Evolutionary conservation across 1,140 invertebrate genomes (phyloP).

Genomic region (Drosophila mayri): DNA sequence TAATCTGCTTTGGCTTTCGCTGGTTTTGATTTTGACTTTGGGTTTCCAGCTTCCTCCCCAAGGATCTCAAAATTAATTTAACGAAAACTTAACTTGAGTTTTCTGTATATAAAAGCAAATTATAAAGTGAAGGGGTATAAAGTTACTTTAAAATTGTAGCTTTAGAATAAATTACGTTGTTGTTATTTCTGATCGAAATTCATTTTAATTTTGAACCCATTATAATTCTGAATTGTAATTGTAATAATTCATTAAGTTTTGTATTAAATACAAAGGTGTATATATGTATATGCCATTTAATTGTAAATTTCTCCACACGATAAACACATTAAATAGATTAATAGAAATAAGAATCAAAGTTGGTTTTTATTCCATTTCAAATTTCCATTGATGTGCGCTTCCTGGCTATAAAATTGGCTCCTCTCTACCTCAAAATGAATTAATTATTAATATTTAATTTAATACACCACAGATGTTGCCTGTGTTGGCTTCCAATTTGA

Average conservation of each 20-base stretch:
- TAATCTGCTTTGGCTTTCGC: conserved; percentile 65
- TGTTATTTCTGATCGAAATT: neutral
- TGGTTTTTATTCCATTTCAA: neutral
- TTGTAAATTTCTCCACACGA: neutral
- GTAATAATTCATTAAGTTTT: neutral
- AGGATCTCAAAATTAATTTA: neutral
- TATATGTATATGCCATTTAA: neutral
- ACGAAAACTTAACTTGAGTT: too few relatives aligned
- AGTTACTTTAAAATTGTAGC: neutral
- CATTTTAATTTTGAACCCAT: too few relatives aligned
- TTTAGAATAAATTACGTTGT: too few relatives aligned
- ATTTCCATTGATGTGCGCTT: neutral
- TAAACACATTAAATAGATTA: neutral
- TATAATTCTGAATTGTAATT: neutral
- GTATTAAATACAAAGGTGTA: neutral
- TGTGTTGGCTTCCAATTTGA: conserved; percentile 16
- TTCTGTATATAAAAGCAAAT: too few relatives aligned
- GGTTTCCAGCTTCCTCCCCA: conserved; percentile 11
- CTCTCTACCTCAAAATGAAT: neutral
- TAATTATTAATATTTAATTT: conserved; percentile 59
- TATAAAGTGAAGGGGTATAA: neutral
- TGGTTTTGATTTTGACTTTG: conserved; percentile 39
- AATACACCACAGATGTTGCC: conserved; percentile 54
- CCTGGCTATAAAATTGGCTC: neutral
- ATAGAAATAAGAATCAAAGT: neutral